Evolutionary conservation across 2,113 vertebrate species (phyloP).

Genomic region (Atlantisia rogersi): DNA sequence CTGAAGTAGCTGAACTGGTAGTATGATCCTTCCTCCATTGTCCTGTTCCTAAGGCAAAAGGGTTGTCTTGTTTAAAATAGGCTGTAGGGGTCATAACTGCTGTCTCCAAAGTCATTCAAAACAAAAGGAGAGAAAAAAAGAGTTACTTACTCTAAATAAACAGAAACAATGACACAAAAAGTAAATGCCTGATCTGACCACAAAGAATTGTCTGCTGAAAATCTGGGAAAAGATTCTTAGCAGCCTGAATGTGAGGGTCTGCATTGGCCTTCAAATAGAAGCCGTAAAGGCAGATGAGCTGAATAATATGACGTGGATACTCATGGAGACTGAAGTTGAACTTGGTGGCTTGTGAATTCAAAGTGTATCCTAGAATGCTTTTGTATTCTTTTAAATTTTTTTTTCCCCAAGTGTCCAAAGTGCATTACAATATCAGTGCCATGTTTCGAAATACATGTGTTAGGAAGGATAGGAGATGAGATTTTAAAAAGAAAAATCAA

Average conservation of each 20-base stretch:
- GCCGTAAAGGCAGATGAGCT: not conserved
- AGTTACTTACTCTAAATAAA: not conserved
- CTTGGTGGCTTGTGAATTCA: not conserved
- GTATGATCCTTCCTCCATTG: not conserved
- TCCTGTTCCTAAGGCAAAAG: not conserved
- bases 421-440: not conserved
- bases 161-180: not conserved
- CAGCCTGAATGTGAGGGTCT: not conserved
- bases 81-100: not conserved
- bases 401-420: not conserved
- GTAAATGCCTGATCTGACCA: not conserved
- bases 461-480: not conserved
- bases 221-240: not conserved
- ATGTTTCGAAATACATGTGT: not conserved
- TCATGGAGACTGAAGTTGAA: not conserved
- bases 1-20: not conserved
- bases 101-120: not conserved
- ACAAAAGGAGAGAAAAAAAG: not conserved
- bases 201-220: not conserved
- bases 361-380: not conserved
- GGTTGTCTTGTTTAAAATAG: not conserved
- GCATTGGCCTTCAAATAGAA: not conserved
- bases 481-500: not conserved
- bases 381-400: not conserved
- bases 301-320: not conserved